Evolutionary conservation across 1,140 invertebrate genomes (phyloP), one percentile per base, ranked within the genome.

Genomic region (Drosophila guanche): DNA sequence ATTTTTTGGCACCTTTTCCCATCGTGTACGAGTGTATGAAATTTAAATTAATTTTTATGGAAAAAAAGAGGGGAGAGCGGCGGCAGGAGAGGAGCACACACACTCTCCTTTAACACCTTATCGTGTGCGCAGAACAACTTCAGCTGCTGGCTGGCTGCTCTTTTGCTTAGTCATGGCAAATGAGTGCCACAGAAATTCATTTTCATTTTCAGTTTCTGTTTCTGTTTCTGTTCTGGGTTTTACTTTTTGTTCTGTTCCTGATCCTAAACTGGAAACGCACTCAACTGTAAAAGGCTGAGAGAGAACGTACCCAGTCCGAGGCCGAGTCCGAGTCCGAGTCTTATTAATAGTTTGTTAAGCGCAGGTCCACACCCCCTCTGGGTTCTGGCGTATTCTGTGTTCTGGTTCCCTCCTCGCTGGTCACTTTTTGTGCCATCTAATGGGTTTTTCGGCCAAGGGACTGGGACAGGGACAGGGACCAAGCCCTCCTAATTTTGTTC

Each of bases 331-430:
- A n/a, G 6, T 2, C 20, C 37, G 61, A 33, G 50, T 68, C 69
- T 81, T 88, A 88, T 86, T 88, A 86, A 86, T 86, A 86, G 83
- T 86, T 70, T 86, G 83, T 88, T 86, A 86, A 86, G 83, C 83
- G 84, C 78, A 88, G 42, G 83, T 80, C 74, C 63, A 86, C 83
- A 88, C 83, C 83, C 83, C 74, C 83, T 52, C 63, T 66, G 40
- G 58, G 58, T 46, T 53, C 45, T 8, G 4, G 16, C 16, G 16
- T 53, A 5, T 8, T 65, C 16, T 16, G 33, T 1, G 8, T 37
- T 45, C 29, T 68, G 67, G 10, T 10, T 37, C 29, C 29, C 29
- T 33, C 29, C 33, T 37, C 8, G 33, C 33, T 37, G 33, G 79
- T 55, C 68, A 71, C 62, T 81, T 66, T 68, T 68, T 83, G 69